These are phyloP conservation scores for Muntiacus muntjak DNA, from an alignment of 2,113 vertebrate species.

Conservation along the genomic window DNA sequence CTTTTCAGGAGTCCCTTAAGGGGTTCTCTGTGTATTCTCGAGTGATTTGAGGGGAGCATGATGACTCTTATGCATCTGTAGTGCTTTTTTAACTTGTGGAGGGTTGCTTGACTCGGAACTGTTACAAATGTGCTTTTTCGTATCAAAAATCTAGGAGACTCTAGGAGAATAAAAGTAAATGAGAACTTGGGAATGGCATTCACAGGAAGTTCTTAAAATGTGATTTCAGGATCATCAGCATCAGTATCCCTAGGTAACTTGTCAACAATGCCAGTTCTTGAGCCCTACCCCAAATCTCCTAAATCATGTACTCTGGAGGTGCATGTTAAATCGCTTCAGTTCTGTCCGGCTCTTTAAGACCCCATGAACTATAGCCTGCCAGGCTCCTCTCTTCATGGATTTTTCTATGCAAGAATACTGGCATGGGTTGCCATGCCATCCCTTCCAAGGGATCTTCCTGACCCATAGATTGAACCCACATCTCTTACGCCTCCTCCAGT, in stretches of 20 bases:
- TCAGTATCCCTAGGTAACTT: background rate
- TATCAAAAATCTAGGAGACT: background rate
- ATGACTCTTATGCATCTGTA: background rate
- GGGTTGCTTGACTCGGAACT: background rate
- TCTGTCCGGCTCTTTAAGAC: background rate
- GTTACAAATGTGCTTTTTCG: background rate
- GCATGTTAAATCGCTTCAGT: background rate
- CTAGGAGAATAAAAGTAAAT: background rate
- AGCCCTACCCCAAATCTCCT: background rate
- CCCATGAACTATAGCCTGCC: background rate
- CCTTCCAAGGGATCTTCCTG: background rate
- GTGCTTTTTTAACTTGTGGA: background rate
- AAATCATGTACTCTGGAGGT: background rate
- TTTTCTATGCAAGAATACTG: background rate
- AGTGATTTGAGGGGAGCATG: background rate
- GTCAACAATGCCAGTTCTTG: background rate
- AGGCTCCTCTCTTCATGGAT: background rate
- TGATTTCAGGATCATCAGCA: background rate
- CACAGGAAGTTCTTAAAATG: background rate
- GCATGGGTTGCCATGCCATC: fast-evolving
- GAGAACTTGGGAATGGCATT: background rate
- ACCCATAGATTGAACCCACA: background rate
- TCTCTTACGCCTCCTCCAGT: background rate
- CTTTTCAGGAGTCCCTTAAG: background rate
- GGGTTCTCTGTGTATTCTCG: background rate